Conservation (phyloP, 53 echinoderm and acorn worm genomes). For the Luidia sarsii region DNA sequence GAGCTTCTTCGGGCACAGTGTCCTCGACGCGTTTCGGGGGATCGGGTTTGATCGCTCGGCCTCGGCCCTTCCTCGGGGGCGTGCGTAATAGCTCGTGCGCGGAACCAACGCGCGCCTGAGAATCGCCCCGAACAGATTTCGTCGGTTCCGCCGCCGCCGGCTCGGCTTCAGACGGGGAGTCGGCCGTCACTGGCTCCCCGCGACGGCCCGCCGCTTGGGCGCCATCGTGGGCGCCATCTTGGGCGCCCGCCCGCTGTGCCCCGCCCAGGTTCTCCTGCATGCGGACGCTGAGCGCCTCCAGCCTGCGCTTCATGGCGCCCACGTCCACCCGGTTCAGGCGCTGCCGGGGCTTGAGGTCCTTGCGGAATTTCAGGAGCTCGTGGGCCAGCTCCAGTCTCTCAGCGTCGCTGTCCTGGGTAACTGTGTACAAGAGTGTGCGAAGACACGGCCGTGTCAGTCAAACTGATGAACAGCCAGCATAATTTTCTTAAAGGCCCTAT, state of each 20-base stretch:
- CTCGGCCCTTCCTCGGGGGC: too few relatives aligned
- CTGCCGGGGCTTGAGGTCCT: slow-evolving; percentile 71
- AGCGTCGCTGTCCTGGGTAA: slow-evolving; percentile 15
- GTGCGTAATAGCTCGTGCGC: too few relatives aligned
- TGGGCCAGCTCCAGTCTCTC: slow-evolving; percentile 59
- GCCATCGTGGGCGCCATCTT: not conserved
- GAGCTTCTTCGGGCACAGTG: not conserved
- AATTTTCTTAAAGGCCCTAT: too few relatives aligned
- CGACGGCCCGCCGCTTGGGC: not conserved
- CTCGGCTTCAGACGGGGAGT: too few relatives aligned
- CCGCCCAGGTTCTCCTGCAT: slow-evolving; percentile 58
- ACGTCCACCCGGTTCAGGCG: slow-evolving; percentile 74
- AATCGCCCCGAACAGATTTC: too few relatives aligned
- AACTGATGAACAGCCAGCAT: too few relatives aligned
- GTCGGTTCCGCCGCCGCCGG: not conserved
- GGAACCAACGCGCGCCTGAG: too few relatives aligned
- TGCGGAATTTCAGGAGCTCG: slow-evolving; percentile 70
- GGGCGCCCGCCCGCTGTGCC: slow-evolving; percentile 8
- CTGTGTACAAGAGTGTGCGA: not conserved
- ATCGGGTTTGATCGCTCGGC: too few relatives aligned
- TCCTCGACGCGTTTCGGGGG: too few relatives aligned
- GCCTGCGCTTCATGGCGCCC: slow-evolving; percentile 43
- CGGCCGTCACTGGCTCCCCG: not conserved
- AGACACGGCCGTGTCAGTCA: too few relatives aligned
- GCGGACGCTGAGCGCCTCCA: slow-evolving; percentile 56